A percentile compares a stretch with the other conserved stretches of the same genome.
These are phyloP conservation scores for Leucoma salicis DNA, from an alignment of 2,888 invertebrate species.

Conservation along the genomic window DNA sequence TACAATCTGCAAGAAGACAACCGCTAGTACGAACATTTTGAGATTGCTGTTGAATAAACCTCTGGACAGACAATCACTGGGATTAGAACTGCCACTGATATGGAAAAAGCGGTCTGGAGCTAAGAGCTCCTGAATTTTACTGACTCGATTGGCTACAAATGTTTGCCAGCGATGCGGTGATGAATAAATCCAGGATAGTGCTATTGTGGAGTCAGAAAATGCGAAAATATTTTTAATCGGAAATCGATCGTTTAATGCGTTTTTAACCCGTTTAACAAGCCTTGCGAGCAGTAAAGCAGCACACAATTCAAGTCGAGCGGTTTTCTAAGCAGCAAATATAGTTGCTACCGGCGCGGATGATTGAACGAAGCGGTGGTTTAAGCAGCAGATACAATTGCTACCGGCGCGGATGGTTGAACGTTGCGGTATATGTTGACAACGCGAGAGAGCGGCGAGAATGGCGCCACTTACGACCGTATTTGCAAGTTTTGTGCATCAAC, in stretches of 20 bases:
- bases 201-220: constrained; percentile 7
- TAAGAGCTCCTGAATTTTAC: not conserved
- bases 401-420: no score
- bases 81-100: not conserved
- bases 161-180: constrained; percentile 2
- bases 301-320: constrained; percentile 7
- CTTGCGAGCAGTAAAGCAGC: constrained; percentile 3
- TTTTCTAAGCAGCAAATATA: constrained; percentile 4
- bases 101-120: not conserved
- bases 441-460: no score
- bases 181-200: constrained; percentile 5
- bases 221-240: constrained; percentile 2
- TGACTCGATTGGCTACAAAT: not conserved
- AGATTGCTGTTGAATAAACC: no score
- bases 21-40: no score
- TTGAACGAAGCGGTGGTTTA: no score
- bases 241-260: not conserved
- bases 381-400: no score
- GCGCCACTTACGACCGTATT: no score
- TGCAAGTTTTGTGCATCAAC: no score
- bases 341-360: no score
- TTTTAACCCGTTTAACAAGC: not conserved
- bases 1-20: no score
- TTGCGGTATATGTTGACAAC: no score
- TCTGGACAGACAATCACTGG: not conserved